A percentile compares a stretch with the other conserved stretches of the same genome.
phyloP scores from a whole-genome alignment of 2,888 invertebrate species.

The Heliconius charithonia region DNA sequence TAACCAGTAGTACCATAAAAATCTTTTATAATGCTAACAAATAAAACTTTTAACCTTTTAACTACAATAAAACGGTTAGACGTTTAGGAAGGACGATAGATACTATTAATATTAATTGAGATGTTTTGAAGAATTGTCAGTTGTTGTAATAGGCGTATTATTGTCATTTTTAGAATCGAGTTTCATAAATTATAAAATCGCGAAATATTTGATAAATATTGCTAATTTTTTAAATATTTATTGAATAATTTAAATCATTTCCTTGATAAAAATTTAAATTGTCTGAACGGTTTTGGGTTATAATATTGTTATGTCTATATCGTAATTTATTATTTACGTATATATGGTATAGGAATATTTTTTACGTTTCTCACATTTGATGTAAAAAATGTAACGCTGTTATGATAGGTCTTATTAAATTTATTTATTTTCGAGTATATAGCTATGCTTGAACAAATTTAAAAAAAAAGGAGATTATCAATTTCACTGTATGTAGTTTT shows the following conservation, averaged over 20 bases:
- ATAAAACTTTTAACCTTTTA: slow-evolving; percentile 11
- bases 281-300: neutral
- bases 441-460: neutral
- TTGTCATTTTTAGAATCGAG: slow-evolving; percentile 3
- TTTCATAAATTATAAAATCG: slow-evolving; percentile 11
- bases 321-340: neutral
- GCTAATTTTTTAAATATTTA: neutral
- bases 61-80: slow-evolving; percentile 1
- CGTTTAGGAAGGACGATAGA: neutral
- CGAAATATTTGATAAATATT: neutral
- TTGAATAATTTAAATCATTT: slow-evolving; percentile 15
- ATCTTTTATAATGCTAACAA: slow-evolving; percentile 1
- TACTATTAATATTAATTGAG: slow-evolving; percentile 4
- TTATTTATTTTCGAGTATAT: no score
- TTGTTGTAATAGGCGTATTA: slow-evolving; percentile 12
- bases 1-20: neutral
- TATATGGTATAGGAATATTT: neutral
- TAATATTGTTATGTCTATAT: neutral
- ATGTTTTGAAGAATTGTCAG: neutral
- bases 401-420: neutral
- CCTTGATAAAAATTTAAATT: slow-evolving; percentile 22
- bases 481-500: neutral
- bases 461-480: neutral
- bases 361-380: neutral
- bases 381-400: neutral